These are phyloP conservation scores for Lepidothrix coronata DNA, from an alignment of 2,113 vertebrate genomes.

Conservation along the genomic window DNA sequence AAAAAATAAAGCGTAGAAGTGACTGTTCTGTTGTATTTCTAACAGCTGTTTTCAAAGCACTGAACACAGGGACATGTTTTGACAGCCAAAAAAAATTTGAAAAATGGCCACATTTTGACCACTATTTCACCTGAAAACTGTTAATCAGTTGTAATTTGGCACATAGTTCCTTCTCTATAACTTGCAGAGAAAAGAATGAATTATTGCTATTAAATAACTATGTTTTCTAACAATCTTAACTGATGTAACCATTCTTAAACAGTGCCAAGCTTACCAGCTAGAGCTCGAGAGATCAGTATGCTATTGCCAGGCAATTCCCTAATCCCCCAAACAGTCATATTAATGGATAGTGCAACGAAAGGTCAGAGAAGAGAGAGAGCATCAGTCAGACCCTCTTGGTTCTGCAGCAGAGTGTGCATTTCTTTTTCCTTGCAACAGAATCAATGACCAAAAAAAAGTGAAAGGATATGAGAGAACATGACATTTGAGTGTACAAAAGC, in stretches of 20 bases:
- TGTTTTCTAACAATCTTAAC: background rate
- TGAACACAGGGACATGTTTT: background rate
- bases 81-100: background rate
- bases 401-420: background rate
- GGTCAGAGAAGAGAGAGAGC: background rate
- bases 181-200: background rate
- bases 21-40: background rate
- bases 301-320: background rate
- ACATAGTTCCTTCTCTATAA: background rate
- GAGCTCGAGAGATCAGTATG: background rate
- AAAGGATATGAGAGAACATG: background rate
- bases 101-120: background rate
- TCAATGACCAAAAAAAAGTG: background rate
- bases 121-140: background rate
- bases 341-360: conserved; percentile 5
- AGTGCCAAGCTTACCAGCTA: background rate
- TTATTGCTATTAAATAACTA: background rate
- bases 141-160: background rate
- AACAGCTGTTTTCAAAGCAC: background rate
- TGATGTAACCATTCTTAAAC: background rate
- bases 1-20: background rate
- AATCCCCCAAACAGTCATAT: background rate
- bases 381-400: background rate
- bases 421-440: background rate
- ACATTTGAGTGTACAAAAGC: background rate